Evolutionary conservation across 2,888 invertebrate genomes (phyloP), one percentile per base, ranked within the genome.

Genomic region (Epinotia bilunana): DNA sequence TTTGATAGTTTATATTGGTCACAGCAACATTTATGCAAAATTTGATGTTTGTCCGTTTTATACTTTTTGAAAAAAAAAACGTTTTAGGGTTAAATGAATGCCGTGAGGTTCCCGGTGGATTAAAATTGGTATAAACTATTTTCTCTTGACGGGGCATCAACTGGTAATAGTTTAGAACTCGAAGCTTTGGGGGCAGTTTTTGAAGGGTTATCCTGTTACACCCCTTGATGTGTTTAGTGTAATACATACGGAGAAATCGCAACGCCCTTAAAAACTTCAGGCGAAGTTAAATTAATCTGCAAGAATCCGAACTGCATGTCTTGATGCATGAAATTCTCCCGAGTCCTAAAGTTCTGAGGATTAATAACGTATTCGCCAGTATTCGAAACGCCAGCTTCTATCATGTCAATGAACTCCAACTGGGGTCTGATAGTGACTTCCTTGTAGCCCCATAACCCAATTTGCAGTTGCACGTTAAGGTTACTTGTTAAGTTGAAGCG

Each of bases 361-460:
- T 95, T 94, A 67, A 98, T 97, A 0, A 95, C 95, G 83, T 97
- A 97, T 73, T 94, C 93, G 3, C 98, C 98, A 11, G 95, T 95
- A 80, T 97, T 97, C 0, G 95, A 92, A 0, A 94, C 90, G 53
- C 95, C 93, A 16, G 95, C 94, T 87, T 97, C 97, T 67, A 98
- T 94, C 79, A 96, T 94, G 77, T 97, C 97, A 74, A 98, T 98
- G 85, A 95, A 98, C 77, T 97, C 95, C 63, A 98, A 91, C 83
- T 98, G 96, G 0, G 98, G 98, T 82, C 92, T 85, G 74, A 97
- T 97, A 0, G 97, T 97, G 0, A 96, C 95, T 89, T 98, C 98
- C 69, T 97, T 95, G 90, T 98, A 98, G 0, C 98, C 98, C 97
- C 97, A 99, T 13, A 99, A 88, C 0, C 97, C 97, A 80, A 99